Percentiles rank a stretch among this genome's conserved stretches.
Evolutionary conservation across 2,797 vertebrate genomes (phyloP).

Genomic region (Hippopotamyrus pictus): DNA sequence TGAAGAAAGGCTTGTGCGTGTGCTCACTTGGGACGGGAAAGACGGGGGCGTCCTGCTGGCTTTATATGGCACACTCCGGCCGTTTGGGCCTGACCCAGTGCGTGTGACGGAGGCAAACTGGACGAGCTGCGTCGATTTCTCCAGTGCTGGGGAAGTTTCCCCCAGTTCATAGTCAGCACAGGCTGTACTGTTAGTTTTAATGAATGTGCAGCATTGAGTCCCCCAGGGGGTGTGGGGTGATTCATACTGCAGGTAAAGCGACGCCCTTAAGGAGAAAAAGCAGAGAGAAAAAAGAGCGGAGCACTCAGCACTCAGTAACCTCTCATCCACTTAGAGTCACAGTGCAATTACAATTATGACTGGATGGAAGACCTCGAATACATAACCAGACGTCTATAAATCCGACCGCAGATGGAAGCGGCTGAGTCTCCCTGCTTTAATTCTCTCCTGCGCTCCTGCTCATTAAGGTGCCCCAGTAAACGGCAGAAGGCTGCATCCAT

Average conservation of each 20-base stretch:
- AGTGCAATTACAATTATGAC: neutral
- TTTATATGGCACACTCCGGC: neutral
- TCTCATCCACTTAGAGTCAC: neutral
- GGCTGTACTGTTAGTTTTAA: neutral
- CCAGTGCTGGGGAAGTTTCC: neutral
- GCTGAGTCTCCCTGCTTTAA: neutral
- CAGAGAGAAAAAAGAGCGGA: neutral
- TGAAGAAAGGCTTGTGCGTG: neutral
- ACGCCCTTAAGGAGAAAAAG: neutral
- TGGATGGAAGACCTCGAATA: neutral
- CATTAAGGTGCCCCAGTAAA: neutral
- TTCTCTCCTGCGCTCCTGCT: neutral
- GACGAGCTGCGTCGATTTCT: neutral
- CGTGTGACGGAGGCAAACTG: neutral
- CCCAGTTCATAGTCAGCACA: neutral
- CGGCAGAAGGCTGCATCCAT: neutral
- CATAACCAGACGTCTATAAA: neutral
- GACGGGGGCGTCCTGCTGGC: neutral
- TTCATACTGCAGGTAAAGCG: neutral
- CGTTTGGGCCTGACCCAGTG: neutral
- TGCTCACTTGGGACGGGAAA: neutral
- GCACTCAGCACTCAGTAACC: neutral
- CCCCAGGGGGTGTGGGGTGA: neutral
- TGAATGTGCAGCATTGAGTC: neutral
- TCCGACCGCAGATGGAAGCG: neutral